These are phyloP conservation scores for Melanaphis sacchari DNA, from an alignment of 1,140 invertebrate genomes.

Conservation along the genomic window DNA sequence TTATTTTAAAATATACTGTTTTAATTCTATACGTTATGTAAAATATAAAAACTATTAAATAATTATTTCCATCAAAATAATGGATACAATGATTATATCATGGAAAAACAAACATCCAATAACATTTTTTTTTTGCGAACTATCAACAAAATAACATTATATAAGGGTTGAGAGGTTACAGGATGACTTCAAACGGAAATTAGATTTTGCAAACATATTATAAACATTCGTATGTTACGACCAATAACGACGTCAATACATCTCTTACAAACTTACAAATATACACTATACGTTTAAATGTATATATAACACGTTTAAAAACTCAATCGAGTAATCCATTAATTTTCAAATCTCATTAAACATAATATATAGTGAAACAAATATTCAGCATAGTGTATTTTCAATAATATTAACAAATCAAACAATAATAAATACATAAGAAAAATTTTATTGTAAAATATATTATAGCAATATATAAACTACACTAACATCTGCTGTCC, in stretches of 20 bases:
- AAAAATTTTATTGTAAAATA: not conserved
- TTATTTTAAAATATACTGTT: too few relatives aligned
- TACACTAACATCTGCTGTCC: not conserved
- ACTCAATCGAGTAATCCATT: not conserved
- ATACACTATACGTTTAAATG: not conserved
- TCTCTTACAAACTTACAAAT: not conserved
- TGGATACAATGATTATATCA: not conserved
- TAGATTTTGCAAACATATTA: conserved; percentile 20
- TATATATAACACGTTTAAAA: not conserved
- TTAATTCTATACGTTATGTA: not conserved
- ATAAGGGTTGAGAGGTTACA: not conserved
- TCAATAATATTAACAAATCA: not conserved
- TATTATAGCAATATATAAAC: not conserved
- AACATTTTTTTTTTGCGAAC: not conserved
- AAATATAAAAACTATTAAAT: not conserved
- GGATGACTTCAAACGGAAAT: not conserved
- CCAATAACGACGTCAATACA: not conserved
- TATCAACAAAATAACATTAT: not conserved
- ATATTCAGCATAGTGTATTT: not conserved
- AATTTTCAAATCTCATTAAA: not conserved
- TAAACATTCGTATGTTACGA: not conserved
- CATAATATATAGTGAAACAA: not conserved
- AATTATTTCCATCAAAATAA: not conserved
- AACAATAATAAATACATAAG: not conserved
- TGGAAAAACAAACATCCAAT: not conserved